These are phyloP conservation scores for Bombus fervidus DNA, from an alignment of 1,140 invertebrate genomes.

Conservation along the genomic window DNA sequence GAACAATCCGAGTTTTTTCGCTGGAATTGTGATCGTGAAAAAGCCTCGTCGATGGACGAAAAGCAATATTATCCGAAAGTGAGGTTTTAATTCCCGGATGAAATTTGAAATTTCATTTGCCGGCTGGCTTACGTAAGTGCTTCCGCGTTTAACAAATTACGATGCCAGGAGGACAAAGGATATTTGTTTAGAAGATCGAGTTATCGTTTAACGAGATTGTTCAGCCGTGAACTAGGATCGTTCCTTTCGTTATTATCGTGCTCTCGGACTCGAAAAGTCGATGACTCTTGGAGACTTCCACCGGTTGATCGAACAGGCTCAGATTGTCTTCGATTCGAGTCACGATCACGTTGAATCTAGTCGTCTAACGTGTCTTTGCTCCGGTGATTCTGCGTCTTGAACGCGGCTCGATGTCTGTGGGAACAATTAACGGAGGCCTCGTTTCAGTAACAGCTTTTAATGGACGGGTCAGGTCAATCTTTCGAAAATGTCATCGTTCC, in stretches of 20 bases:
- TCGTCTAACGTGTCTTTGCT: constrained; percentile 4
- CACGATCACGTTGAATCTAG: constrained; percentile 38
- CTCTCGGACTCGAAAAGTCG: constrained; percentile 40
- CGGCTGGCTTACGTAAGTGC: background rate
- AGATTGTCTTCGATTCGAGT: constrained; percentile 35
- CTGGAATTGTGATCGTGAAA: constrained; percentile 5
- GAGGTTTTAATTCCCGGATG: background rate
- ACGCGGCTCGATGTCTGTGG: constrained; percentile 41
- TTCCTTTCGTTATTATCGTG: constrained; percentile 28
- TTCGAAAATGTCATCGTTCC: background rate
- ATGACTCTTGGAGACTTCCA: constrained; percentile 48
- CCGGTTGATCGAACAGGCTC: constrained; percentile 44
- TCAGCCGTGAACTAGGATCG: constrained; percentile 40
- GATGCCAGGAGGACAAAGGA: background rate
- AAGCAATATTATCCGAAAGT: background rate
- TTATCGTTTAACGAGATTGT: constrained; percentile 10
- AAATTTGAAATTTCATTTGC: constrained; percentile 7
- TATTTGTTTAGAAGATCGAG: constrained; percentile 6
- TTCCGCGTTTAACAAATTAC: constrained; percentile 4
- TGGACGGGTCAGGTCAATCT: constrained; percentile 4
- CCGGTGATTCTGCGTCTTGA: constrained; percentile 10
- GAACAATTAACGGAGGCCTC: constrained; percentile 57
- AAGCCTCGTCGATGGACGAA: background rate
- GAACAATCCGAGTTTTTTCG: background rate
- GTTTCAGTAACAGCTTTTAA: constrained; percentile 24